These are phyloP conservation scores for Wiebesia pumilae DNA, from an alignment of 1,140 invertebrate species.

Conservation along the genomic window DNA sequence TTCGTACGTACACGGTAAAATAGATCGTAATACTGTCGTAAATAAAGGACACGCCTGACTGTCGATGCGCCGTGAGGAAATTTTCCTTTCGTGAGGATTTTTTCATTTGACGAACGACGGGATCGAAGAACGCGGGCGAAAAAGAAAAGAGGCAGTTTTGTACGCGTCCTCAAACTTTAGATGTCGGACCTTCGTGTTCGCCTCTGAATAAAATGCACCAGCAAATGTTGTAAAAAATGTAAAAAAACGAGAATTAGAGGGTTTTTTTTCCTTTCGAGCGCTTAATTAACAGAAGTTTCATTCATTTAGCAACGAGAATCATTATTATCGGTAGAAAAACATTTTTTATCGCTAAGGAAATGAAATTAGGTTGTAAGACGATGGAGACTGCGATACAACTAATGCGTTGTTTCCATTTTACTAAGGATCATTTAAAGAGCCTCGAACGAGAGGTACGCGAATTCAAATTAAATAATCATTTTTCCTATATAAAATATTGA, in stretches of 20 bases:
- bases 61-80: background rate
- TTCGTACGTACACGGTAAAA: background rate
- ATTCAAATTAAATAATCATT: background rate
- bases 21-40: slow-evolving; percentile 41
- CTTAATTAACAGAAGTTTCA: background rate
- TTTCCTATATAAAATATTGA: background rate
- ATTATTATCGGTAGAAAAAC: background rate
- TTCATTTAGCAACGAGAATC: background rate
- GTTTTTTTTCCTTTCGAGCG: background rate
- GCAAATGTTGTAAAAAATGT: background rate
- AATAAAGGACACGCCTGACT: slow-evolving; percentile 8
- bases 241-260: background rate
- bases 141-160: background rate
- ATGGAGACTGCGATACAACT: background rate
- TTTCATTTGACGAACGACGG: background rate
- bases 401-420: background rate
- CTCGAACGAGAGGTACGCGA: background rate
- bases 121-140: background rate
- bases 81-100: slow-evolving; percentile 13
- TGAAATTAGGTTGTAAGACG: background rate
- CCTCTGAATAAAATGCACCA: background rate
- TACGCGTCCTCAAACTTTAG: background rate
- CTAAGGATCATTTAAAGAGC: background rate
- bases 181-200: background rate
- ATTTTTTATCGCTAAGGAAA: background rate